Evolutionary conservation across 1,140 invertebrate species (phyloP), one percentile per base, ranked within the genome.

Genomic region (Dendrolimus punctatus): DNA sequence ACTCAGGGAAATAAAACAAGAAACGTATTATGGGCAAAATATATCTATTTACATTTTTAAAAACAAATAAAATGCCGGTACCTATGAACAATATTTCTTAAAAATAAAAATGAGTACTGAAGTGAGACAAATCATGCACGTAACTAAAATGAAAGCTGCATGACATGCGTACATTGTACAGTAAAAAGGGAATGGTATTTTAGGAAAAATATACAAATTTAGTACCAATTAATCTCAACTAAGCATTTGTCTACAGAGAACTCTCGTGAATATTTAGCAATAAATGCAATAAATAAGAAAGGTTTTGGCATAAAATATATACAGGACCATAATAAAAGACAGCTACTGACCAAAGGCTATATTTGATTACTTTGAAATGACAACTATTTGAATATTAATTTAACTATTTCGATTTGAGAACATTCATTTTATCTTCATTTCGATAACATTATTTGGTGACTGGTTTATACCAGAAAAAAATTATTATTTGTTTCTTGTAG

Each of bases 31-130:
- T 77, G 73, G 76, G 78, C 76, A 81, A 81, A 82, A 82, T 85
- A 80, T 80, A 81, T 73, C 71, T 82, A 81, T 81, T 81, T 85
- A 80, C 79, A 82, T 66, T 62, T 77, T 83, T 72, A 81, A 80
- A 51, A 68, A 64, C 65, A 68, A 71, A 51, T 45, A 51, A 51
- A 80, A 81, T 80, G 73, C 73, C 76, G 76, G 70, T 80, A 60
- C 50, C 53, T 55, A 82, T 80, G 73, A 81, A 82, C 76, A 82
- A 78, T 78, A 72, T 65, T 75, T 68, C 66, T 72, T 76, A 78
- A 77, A 75, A 74, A 72, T 71, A 73, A 77, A 69, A 57, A 68
- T 71, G 76, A 81, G 71, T 81, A 77, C 71, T 71, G 71, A 66
- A 73, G 69, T 53, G 67, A 70, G 54, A 70, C 55, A 68, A 68